Evolutionary conservation across 2,797 vertebrate genomes (phyloP).

Genomic region (Gadopsis marmoratus): DNA sequence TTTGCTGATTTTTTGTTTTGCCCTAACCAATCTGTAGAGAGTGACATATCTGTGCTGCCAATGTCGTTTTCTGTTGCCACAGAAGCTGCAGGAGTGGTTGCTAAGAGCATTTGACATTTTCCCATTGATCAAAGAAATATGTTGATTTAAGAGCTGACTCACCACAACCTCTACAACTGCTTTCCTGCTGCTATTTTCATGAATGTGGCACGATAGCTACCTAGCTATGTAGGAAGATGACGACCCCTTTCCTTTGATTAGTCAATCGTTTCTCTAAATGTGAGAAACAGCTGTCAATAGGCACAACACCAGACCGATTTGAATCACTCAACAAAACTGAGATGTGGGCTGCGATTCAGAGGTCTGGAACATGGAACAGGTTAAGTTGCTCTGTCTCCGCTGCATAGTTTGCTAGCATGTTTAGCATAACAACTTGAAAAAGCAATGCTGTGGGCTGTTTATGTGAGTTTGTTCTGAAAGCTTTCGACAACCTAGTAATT

Average conservation of each 20-base stretch:
- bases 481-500: slow-evolving; percentile 26
- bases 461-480: background rate
- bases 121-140: background rate
- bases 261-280: background rate
- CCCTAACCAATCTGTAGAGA: background rate
- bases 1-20: background rate
- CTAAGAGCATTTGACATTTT: background rate
- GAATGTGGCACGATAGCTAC: background rate
- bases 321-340: slow-evolving; percentile 7
- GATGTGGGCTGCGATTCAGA: background rate
- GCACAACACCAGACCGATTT: background rate
- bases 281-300: slow-evolving; percentile 5
- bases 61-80: too few relatives aligned
- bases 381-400: background rate
- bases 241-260: background rate
- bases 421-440: slow-evolving; percentile 18
- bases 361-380: background rate
- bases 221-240: background rate
- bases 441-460: background rate
- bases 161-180: background rate
- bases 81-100: background rate
- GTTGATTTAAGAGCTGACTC: background rate
- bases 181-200: background rate
- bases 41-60: background rate
- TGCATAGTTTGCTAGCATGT: slow-evolving; percentile 15